Conservation (phyloP, 2,797 vertebrate species). For the Silurus aristotelis region DNA sequence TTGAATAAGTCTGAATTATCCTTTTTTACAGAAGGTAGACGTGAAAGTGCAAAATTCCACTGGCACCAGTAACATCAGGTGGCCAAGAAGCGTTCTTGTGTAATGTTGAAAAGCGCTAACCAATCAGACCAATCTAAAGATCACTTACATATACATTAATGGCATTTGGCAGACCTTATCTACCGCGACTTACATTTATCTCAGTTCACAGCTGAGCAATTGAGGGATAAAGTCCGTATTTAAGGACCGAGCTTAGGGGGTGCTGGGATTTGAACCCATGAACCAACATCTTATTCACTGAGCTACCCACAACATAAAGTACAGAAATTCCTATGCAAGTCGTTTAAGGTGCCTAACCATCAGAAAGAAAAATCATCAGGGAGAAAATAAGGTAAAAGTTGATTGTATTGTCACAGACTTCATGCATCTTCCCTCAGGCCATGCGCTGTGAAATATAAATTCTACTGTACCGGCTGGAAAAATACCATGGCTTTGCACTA, state of each 20-base stretch:
- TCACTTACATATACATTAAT: too few relatives aligned
- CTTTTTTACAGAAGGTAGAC: neutral
- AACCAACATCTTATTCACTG: too few relatives aligned
- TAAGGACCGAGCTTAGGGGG: too few relatives aligned
- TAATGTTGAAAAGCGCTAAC: neutral
- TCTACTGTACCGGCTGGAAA: constrained; percentile 24
- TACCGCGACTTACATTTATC: too few relatives aligned
- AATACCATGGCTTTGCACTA: constrained; percentile 16
- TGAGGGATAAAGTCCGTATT: too few relatives aligned
- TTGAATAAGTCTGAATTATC: too few relatives aligned
- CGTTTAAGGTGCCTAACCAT: neutral
- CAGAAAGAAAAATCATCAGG: constrained; percentile 34
- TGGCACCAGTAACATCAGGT: neutral
- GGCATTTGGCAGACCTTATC: too few relatives aligned
- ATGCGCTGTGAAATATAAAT: constrained; percentile 30
- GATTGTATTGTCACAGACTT: constrained; percentile 15
- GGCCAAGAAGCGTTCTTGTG: neutral
- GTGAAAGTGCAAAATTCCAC: neutral
- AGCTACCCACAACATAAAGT: too few relatives aligned
- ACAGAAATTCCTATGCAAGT: too few relatives aligned
- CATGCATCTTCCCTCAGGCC: constrained; percentile 37
- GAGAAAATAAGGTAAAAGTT: constrained; percentile 37
- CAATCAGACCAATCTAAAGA: neutral
- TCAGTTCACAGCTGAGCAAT: too few relatives aligned
- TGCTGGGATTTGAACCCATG: too few relatives aligned